These are phyloP conservation scores for Sinocyclocheilus anophthalmus DNA, from an alignment of 2,113 vertebrate genomes.

Conservation along the genomic window DNA sequence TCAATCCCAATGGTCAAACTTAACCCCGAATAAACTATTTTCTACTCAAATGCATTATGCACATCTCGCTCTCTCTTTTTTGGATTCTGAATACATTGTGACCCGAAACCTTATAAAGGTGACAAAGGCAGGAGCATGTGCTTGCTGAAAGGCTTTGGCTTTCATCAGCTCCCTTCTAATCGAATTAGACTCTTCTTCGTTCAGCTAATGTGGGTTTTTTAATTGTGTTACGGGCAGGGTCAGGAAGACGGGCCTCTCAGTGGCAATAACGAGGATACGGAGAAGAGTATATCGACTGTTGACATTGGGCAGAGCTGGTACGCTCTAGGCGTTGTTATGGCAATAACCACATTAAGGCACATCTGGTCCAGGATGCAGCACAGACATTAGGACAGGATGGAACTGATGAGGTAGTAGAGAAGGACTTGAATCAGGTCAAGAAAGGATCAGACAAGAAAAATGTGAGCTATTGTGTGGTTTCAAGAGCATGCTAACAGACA, in stretches of 20 bases:
- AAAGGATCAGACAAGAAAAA: constrained; percentile 31
- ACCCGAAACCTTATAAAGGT: constrained; percentile 51
- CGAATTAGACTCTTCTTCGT: constrained; percentile 57
- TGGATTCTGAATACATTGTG: constrained; percentile 27
- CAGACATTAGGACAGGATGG: constrained; percentile 41
- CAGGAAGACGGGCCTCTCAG: constrained; percentile 57
- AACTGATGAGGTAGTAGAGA: constrained; percentile 37
- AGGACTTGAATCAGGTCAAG: constrained; percentile 34
- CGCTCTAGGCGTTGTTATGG: constrained; percentile 60
- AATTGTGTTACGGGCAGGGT: constrained; percentile 61
- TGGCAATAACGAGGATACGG: constrained; percentile 47
- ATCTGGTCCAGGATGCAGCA: constrained; percentile 59
- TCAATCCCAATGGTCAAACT: neutral
- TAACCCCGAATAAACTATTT: neutral
- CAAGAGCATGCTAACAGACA: constrained; percentile 39
- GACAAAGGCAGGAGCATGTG: constrained; percentile 50
- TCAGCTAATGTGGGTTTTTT: constrained; percentile 59
- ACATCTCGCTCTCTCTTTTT: neutral
- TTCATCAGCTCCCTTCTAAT: constrained; percentile 58
- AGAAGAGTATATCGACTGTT: constrained; percentile 49
- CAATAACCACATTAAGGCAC: constrained; percentile 61
- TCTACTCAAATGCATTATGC: neutral
- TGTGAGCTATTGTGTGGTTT: constrained; percentile 1
- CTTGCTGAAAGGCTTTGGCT: constrained; percentile 52
- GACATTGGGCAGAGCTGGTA: constrained; percentile 60